Evolutionary conservation across 1,140 invertebrate species (phyloP), one percentile per base, ranked within the genome.

Genomic region (Megathymus violae): DNA sequence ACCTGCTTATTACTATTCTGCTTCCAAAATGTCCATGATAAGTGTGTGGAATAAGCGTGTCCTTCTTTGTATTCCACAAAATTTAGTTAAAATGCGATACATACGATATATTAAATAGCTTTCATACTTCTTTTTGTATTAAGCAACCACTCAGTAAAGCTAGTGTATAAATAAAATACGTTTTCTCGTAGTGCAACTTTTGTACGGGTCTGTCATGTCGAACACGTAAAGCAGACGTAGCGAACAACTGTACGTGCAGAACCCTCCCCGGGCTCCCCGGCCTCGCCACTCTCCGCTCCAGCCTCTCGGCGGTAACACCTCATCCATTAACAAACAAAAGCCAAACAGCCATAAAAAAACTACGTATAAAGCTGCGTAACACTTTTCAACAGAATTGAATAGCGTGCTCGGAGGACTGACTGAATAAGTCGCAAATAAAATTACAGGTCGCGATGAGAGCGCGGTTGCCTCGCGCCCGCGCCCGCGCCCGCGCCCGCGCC

Each of bases 371-470:
- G 63, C 65, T 52, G 44, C 61, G 65, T 64, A 68, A 69, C 66
- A 64, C 51, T 67, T 71, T 64, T 67, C 62, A 62, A 63, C 50
- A 16, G 56, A 51, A 73, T 61, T 73, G 64, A 67, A 69, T 64
- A 62, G 63, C 61, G 61, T 48, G 54, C 56, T 43, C 43, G 43
- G 48, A 61, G 50, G 38, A 38, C 52, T 69, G 64, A 69, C 63
- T 75, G 69, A 71, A 69, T 75, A 70, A 70, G 70, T 64, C 70
- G 70, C 70, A 68, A 76, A 70, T 76, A 73, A 70, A 76, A 67
- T 76, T 70, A 65, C 64, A 68, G 60, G 56, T 62, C 46, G 61
- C 50, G 43, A 60, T 62, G 69, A 64, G 52, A 50, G 73, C 66
- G 65, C 60, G 40, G 43, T 31, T 17, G 19, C 46, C 22, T 10